phyloP scores from a whole-genome alignment of 64 coral and sea anemone species.

The Porites australiensis region DNA sequence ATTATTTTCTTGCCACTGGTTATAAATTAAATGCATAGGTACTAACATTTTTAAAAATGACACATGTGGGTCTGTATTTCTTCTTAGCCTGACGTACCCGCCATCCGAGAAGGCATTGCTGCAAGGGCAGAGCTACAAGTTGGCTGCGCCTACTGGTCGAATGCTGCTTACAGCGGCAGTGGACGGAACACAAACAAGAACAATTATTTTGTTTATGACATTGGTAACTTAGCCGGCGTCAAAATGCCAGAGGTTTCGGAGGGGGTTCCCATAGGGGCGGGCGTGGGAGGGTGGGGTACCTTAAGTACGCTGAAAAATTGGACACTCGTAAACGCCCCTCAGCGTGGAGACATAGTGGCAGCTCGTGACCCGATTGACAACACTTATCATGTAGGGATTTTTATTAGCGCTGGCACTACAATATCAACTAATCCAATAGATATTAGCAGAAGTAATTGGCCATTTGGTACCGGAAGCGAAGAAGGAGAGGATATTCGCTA shows the following conservation, averaged over 20 bases:
- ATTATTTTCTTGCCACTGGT: no score
- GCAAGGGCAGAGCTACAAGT: conserved; percentile 24
- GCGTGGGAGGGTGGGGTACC: conserved; percentile 40
- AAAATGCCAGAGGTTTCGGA: conserved; percentile 40
- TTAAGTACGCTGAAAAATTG: background rate
- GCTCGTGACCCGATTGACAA: background rate
- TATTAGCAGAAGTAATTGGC: conserved; percentile 9
- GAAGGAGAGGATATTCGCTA: background rate
- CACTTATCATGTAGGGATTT: conserved; percentile 43
- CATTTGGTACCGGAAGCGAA: background rate
- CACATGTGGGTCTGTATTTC: no score
- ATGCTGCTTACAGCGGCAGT: conserved; percentile 18
- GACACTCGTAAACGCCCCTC: background rate
- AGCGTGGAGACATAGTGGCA: conserved; percentile 18
- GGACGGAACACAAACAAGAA: conserved; percentile 48
- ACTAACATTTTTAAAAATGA: no score
- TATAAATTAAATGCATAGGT: no score
- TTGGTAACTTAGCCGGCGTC: conserved; percentile 40
- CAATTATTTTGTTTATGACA: conserved; percentile 72
- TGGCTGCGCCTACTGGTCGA: conserved; percentile 23
- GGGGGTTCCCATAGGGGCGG: conserved; percentile 10
- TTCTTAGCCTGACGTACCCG: background rate
- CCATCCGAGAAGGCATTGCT: conserved; percentile 31
- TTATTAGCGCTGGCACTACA: background rate
- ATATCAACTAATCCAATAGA: conserved; percentile 28